Percentiles rank a stretch among this genome's conserved stretches.
Conservation (phyloP, 2,113 vertebrate genomes). For the Brachirus orientalis region DNA sequence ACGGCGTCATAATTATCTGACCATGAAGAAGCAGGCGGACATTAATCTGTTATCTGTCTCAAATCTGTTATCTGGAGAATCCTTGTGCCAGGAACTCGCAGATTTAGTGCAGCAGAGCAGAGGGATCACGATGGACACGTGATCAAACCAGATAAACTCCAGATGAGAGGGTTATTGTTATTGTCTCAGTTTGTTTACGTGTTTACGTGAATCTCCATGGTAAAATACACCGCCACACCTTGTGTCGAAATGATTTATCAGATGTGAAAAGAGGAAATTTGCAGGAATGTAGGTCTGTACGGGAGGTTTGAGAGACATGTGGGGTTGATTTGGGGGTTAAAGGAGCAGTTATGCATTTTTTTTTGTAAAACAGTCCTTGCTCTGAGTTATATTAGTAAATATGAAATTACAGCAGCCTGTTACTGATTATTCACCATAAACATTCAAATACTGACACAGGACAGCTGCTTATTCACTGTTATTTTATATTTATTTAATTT, state of each 20-base stretch:
- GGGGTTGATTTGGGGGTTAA: constrained; percentile 7
- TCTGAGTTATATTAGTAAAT: too few species aligned
- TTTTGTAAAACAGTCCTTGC: too few species aligned
- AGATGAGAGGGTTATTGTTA: constrained; percentile 68
- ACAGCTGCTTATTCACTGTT: too few species aligned
- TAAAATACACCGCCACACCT: constrained; percentile 7
- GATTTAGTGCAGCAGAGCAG: constrained; percentile 40
- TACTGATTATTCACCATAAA: too few species aligned
- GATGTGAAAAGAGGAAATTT: constrained; percentile 22
- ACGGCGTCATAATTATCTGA: too few species aligned
- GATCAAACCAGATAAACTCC: constrained; percentile 72
- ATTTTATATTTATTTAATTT: too few species aligned
- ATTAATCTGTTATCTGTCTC: constrained; percentile 37
- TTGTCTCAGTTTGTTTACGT: constrained; percentile 72
- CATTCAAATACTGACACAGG: too few species aligned
- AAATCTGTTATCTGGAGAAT: too few species aligned
- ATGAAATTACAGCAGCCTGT: too few species aligned
- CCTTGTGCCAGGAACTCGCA: constrained; percentile 43
- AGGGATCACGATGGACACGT: constrained; percentile 51
- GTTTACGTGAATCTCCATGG: constrained; percentile 51
- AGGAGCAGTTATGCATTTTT: neutral
- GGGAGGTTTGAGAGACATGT: neutral
- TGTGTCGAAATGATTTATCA: constrained; percentile 41
- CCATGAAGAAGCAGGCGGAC: neutral
- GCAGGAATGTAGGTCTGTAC: neutral